Conservation (phyloP, 2,797 vertebrate species). For the Prionace glauca region DNA sequence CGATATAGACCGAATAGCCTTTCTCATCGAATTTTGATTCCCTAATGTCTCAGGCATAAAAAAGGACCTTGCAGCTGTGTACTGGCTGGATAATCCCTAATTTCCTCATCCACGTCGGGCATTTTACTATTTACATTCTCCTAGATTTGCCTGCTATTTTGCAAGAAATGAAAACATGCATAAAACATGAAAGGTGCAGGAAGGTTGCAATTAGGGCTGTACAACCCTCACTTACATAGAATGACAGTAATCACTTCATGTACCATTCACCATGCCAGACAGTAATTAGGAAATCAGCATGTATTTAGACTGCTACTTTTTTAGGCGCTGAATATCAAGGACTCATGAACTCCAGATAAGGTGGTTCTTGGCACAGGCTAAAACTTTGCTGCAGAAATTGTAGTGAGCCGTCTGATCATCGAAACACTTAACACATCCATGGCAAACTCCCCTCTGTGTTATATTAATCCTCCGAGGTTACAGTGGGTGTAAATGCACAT, state of each 20-base stretch:
- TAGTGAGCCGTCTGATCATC: background rate
- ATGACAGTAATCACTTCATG: slow-evolving; percentile 1
- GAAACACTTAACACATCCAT: background rate
- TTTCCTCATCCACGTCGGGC: background rate
- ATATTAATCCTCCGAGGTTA: background rate
- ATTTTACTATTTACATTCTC: background rate
- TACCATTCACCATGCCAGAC: background rate
- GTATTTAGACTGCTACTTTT: background rate
- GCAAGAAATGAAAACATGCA: background rate
- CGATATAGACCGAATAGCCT: background rate
- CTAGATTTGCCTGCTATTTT: background rate
- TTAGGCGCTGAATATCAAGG: background rate
- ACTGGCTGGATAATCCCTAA: too few species aligned
- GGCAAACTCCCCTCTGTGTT: background rate
- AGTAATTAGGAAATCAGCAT: slow-evolving; percentile 3
- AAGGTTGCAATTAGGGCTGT: background rate
- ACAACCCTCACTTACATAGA: background rate
- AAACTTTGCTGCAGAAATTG: slow-evolving; percentile 7
- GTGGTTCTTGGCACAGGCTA: background rate
- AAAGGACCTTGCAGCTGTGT: background rate
- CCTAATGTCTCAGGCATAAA: background rate
- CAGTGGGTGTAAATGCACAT: background rate
- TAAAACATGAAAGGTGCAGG: background rate
- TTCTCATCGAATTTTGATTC: background rate
- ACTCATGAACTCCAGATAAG: background rate